Base-by-base conservation (phyloP, 1,140 invertebrate genomes). In the Sycophila sp. region DNA sequence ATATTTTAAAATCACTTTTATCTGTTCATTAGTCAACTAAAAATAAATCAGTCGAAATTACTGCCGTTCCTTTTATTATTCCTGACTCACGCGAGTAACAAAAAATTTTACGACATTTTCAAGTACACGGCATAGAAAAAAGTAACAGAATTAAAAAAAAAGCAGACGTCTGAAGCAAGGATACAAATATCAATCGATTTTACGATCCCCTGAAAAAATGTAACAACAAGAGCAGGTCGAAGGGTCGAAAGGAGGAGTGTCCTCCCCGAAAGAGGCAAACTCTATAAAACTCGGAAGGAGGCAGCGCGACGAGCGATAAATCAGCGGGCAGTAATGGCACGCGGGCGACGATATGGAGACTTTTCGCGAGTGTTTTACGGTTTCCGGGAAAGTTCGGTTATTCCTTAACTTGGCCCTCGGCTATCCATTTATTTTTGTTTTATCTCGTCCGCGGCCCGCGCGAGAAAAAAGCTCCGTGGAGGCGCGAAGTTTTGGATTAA, bases 351-450 rank as follows among this genome's bases (percentile, higher is more conserved):
- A 42, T n/a, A n/a, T n/a, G n/a, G n/a, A n/a, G n/a, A n/a, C n/a
- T n/a, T n/a, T n/a, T n/a, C n/a, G 55, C n/a, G 64, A 70, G 69
- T 72, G 73, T 75, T 75, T 75, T 75, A 71, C 69, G 59, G 58
- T 34, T 32, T 30, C n/a, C 55, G 71, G 71, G 73, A 75, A 72
- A 75, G 40, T 77, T 77, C 24, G 64, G 64, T 69, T 75, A 77
- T 77, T 73, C 72, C 69, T 73, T 77, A 59, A 73, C 72, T 63
- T 75, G 73, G 73, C 58, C 38, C n/a, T 4, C 30, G 34, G 69
- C 71, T 69, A 71, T n/a, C 22, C 13, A 11, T 19, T 45, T 45
- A 19, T 22, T 47, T 4, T 24, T 22, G 13, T 47, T 45, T 45
- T 55, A 32, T 55, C 13, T 47, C 42, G n/a, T 24, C 42, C 4